A percentile compares a stretch with the other conserved stretches of the same genome.
Evolutionary conservation across 2,888 invertebrate genomes (phyloP).

Genomic region (Spilarctia lutea): DNA sequence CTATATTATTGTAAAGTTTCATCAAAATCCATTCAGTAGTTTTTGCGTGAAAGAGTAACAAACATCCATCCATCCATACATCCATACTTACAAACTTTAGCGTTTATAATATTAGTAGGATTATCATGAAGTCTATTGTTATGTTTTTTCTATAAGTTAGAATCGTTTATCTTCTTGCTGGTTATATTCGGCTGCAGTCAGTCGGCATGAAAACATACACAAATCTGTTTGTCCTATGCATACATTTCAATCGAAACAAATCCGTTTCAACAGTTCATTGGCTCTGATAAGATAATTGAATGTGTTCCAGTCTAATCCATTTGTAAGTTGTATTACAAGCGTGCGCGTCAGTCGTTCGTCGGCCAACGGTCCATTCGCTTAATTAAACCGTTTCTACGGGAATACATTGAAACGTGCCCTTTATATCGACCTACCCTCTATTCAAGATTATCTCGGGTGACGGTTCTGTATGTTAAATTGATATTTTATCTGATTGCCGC

Average conservation of each 20-base stretch:
- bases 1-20: no score
- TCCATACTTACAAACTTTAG: no score
- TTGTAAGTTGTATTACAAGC: slow-evolving; percentile 65
- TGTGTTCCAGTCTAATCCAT: slow-evolving; percentile 78
- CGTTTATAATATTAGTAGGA: no score
- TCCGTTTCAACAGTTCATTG: slow-evolving; percentile 51
- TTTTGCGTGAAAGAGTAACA: no score
- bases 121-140: neutral
- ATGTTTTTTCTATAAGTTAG: neutral
- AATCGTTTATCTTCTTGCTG: neutral
- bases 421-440: slow-evolving; percentile 45
- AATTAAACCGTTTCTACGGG: slow-evolving; percentile 75
- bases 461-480: slow-evolving; percentile 41
- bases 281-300: slow-evolving; percentile 67
- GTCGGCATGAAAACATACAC: neutral
- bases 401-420: slow-evolving; percentile 55
- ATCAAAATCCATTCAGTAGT: no score
- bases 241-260: slow-evolving; percentile 27
- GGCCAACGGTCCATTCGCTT: slow-evolving; percentile 70
- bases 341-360: slow-evolving; percentile 52
- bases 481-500: slow-evolving; percentile 40
- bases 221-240: slow-evolving; percentile 12
- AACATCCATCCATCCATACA: no score
- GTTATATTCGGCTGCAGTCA: neutral
- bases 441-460: slow-evolving; percentile 47